A percentile compares a stretch with the other conserved stretches of the same genome.
Evolutionary conservation across 2,888 invertebrate genomes (phyloP).

Genomic region (Campoplex capitator): DNA sequence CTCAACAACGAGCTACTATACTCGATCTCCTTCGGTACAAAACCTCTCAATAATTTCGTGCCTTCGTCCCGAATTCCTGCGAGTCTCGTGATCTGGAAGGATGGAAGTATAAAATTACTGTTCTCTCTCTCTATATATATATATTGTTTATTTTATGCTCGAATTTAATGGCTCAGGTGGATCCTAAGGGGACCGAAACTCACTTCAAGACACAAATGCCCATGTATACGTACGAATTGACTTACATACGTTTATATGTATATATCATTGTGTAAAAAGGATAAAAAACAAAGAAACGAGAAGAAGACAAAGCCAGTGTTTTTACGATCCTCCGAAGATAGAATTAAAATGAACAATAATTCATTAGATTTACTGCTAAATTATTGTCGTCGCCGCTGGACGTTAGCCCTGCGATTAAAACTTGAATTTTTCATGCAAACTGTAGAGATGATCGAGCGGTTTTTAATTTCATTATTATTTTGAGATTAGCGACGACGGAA

Average conservation of each 20-base stretch:
- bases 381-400: neutral
- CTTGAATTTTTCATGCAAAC: neutral
- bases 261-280: neutral
- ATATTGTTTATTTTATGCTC: constrained; percentile 3
- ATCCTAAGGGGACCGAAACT: constrained; percentile 39
- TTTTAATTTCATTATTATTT: neutral
- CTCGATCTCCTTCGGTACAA: constrained; percentile 16
- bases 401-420: neutral
- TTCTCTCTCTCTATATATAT: neutral
- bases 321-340: neutral
- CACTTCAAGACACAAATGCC: neutral
- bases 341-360: neutral
- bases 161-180: constrained; percentile 52
- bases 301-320: neutral
- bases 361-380: neutral
- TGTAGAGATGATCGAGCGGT: neutral
- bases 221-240: neutral
- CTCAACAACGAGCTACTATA: constrained; percentile 23
- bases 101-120: constrained; percentile 42
- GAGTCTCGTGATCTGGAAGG: constrained; percentile 68
- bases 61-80: constrained; percentile 32
- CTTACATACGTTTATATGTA: neutral
- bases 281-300: neutral
- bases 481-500: neutral
- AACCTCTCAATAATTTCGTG: constrained; percentile 62